These are phyloP conservation scores for Aselliscus stoliczkanus DNA, from an alignment of 2,797 vertebrate species.

Conservation along the genomic window DNA sequence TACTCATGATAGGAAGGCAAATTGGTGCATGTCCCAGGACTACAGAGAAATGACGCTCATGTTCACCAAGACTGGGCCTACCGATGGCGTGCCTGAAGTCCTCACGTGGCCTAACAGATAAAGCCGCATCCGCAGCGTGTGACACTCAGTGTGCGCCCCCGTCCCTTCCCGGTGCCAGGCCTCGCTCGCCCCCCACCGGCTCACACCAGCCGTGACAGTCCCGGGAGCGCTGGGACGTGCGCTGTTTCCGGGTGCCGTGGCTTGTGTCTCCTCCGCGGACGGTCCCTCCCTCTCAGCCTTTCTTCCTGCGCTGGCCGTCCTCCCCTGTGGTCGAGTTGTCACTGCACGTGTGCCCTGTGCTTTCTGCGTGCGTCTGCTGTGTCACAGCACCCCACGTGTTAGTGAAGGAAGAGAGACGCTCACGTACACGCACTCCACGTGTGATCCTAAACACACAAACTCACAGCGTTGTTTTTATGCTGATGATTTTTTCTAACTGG, in stretches of 20 bases:
- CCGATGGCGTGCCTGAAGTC: not conserved
- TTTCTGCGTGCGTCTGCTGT: not conserved
- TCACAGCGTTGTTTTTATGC: not conserved
- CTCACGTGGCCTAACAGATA: not conserved
- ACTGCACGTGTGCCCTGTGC: not conserved
- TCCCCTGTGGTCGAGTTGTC: not conserved
- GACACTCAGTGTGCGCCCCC: not conserved
- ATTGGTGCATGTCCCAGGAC: not conserved
- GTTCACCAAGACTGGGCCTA: too few species aligned
- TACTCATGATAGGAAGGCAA: not conserved
- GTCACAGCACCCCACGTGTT: not conserved
- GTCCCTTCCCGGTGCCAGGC: not conserved
- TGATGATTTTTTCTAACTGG: not conserved
- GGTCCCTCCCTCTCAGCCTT: not conserved
- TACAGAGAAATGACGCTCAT: not conserved
- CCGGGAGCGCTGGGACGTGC: fast-evolving
- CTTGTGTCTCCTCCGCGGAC: not conserved
- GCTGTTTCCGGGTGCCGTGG: not conserved
- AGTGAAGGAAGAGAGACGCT: not conserved
- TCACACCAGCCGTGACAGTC: not conserved
- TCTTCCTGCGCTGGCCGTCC: not conserved
- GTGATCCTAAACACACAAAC: not conserved
- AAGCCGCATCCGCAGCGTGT: not conserved
- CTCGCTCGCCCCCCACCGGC: not conserved
- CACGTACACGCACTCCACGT: too few species aligned